Conservation (phyloP, 1,140 invertebrate genomes). For the fruit fly (Drosophila melanogaster) region DNA sequence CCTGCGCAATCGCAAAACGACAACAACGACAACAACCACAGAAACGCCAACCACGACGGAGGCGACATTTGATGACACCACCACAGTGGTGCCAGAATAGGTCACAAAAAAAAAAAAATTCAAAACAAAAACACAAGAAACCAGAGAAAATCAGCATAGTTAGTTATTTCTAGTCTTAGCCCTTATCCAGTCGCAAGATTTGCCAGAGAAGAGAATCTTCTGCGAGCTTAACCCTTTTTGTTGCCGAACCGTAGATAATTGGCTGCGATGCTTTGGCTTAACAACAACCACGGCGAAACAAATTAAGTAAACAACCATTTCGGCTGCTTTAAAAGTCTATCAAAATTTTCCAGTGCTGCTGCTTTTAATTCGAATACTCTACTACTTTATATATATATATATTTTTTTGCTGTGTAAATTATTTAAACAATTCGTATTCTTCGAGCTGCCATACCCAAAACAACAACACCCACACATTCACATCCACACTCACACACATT, state of each 20-base stretch:
- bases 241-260: constrained; percentile 72
- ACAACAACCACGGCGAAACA: constrained; percentile 18
- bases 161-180: constrained; percentile 81
- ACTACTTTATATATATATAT: background rate
- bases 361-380: constrained; percentile 33
- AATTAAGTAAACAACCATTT: constrained; percentile 27
- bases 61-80: constrained; percentile 12
- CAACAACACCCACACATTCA: constrained; percentile 27
- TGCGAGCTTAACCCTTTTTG: constrained; percentile 26
- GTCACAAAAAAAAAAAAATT: background rate
- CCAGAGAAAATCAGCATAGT: constrained; percentile 42
- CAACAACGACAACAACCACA: constrained; percentile 35
- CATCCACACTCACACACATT: constrained; percentile 39
- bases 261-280: constrained; percentile 68
- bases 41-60: constrained; percentile 24
- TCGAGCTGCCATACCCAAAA: constrained; percentile 72
- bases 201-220: constrained; percentile 17
- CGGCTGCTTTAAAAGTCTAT: constrained; percentile 40
- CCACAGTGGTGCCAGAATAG: constrained; percentile 41
- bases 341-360: constrained; percentile 45
- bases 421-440: constrained; percentile 68
- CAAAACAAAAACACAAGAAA: background rate
- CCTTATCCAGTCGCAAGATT: constrained; percentile 33
- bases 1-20: constrained; percentile 35
- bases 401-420: constrained; percentile 34